Base-by-base conservation (phyloP, 2,888 invertebrate genomes). In the Lasioglossum malachurum region DNA sequence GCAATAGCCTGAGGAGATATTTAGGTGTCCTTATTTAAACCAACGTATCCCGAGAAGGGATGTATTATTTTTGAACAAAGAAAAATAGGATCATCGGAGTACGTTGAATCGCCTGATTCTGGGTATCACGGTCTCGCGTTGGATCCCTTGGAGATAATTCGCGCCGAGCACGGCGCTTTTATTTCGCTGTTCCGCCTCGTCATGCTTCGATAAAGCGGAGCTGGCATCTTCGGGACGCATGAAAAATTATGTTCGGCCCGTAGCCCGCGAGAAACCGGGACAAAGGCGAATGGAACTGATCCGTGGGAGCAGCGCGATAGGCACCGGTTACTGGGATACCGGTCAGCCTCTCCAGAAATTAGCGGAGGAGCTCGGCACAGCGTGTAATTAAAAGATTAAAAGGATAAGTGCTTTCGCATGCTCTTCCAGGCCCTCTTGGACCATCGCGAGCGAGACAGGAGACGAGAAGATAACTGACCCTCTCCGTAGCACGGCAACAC, bases 311-410 rank as follows among this genome's bases (percentile, higher is more conserved):
- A 1, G 0, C 49, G 49, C 23, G 49, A 23, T 23, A 7, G 16
- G 38, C 23, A 23, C 35, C 23, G 4, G 57, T 38, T 74, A 14
- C 44, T 14, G 72, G 69, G 76, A 67, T 31, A 38, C 72, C 38
- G 71, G 35, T 46, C 31, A 69, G 77, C 73, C 41, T 53, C 46
- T 31, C 31, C 31, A 10, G 44, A 89, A 89, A 91, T 90, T 86
- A 76, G 71, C 85, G 12, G 75, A 76, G 78, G 5, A 71, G 72
- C 67, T 72, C 78, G 77, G 53, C 64, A 76, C 73, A 27, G 77
- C 81, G 91, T 78, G 81, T 90, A 91, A 90, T 91, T 90, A 91
- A 87, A 71, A 84, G 89, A 90, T 89, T 90, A 87, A 91, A 86
- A 83, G 83, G 87, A 86, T 89, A 86, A 89, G 89, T 80, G 82